Evolutionary conservation across 2,888 invertebrate genomes (phyloP), one percentile per base, ranked within the genome.

Genomic region (Xestia c-nigrum): DNA sequence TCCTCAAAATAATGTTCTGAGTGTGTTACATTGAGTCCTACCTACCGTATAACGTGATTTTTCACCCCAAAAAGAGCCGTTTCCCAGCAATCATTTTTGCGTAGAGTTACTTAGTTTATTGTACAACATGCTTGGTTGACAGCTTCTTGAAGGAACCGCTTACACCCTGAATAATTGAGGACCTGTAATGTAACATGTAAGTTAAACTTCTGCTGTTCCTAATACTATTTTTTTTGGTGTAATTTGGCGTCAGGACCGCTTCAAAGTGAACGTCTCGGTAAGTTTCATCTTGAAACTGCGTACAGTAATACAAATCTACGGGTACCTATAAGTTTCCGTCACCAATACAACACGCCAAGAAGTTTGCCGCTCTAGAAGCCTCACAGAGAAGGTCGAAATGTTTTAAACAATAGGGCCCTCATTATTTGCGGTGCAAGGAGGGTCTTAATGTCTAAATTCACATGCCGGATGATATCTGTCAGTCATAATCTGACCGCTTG

Each of bases 401-500:
- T 31, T 0, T 6, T 1, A 70, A 46, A 46, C 10, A 70, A 57
- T 57, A 6, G 1, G 0, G 5, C 3, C 14, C 57, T 6, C 14
- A 0, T 24, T 14, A 57, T 57, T 24, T 57, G 24, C 57, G 7
- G 16, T 16, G 31, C 16, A 31, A 24, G 19, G 19, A 7, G 59
- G 59, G 31, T 19, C 9, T 9, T 19, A 19, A 43, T 71, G 21
- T 61, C 21, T 31, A 38, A 67, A 43, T n/a, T 14, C 47, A 21
- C 5, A 2, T 5, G 3, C 1, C 21, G 16, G 65, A 43, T 21
- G 14, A 71, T 16, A 83, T 66, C 5, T 12, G 47, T 66, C 65
- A 31, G 46, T 57, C 67, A 50, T 31, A 68, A 19, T 12, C 38
- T 68, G 52, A 64, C 71, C 71, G 24, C 43, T 50, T 38, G 52